Conservation (phyloP, 2,797 vertebrate species). For the Pangasius larnaudii region DNA sequence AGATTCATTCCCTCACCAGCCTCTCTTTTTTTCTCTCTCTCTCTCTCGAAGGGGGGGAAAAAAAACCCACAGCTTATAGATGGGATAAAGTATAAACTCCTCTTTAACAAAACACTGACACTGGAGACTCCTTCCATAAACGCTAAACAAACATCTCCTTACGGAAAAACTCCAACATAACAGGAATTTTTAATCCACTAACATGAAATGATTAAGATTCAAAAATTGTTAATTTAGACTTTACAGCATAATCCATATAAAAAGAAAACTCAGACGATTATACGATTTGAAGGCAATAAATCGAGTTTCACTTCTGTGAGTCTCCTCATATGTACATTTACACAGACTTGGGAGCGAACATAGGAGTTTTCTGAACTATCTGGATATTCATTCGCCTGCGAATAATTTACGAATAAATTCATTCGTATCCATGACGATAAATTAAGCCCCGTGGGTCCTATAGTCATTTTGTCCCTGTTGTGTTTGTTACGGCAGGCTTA, state of each 20-base stretch:
- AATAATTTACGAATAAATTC: background rate
- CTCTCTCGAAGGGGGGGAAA: no score
- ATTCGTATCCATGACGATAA: no score
- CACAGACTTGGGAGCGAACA: no score
- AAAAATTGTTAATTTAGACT: background rate
- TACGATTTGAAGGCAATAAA: background rate
- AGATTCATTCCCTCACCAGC: no score
- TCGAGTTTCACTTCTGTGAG: background rate
- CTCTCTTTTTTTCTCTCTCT: no score
- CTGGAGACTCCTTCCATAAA: background rate
- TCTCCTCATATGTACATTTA: background rate
- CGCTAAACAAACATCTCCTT: background rate
- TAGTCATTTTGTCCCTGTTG: no score
- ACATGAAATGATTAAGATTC: background rate
- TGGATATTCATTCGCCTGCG: no score
- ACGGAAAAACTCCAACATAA: background rate
- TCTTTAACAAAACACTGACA: background rate
- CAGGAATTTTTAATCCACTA: no score
- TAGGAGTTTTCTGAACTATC: no score
- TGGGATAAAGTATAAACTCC: no score
- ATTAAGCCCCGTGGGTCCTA: background rate
- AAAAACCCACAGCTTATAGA: no score
- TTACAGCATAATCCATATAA: background rate
- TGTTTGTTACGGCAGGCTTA: conserved; percentile 79
- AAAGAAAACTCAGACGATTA: background rate